Base-by-base conservation (phyloP, 1,140 invertebrate genomes). In the Lasioglossum baleicum region DNA sequence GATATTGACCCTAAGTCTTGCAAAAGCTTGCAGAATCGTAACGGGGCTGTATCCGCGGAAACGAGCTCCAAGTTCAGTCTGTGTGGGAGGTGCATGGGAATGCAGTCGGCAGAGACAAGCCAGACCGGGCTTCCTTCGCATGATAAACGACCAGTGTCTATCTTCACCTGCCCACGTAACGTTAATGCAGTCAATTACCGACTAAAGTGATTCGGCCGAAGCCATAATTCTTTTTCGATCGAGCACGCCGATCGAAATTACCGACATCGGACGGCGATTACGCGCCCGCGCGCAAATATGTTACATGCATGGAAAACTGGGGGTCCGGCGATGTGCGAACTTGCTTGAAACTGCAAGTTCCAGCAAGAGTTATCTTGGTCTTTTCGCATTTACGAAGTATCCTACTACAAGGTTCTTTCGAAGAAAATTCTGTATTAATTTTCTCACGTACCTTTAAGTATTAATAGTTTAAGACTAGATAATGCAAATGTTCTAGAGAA, bases 131-230 rank as follows among this genome's bases (percentile, higher is more conserved):
- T 44, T 44, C 40, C 44, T 44, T 44, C 40, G 44, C 58, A 76
- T 81, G 66, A 81, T 76, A 76, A 81, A 81, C 66, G 73, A 76
- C n/a, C 60, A 66, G 58, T 76, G 73, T 81, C 79, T 82, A 77
- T 82, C 63, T 72, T 82, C 80, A 82, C 80, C 75, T 79, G 75
- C 68, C 80, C 75, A 78, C 80, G 61, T 81, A 48, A 78, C 65
- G 80, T 72, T 79, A 82, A 80, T 79, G 68, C 66, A 81, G 66
- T 76, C 66, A 65, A 76, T 81, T 77, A 81, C 60, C 4, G 20
- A 35, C 44, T 51, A 81, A 81, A 70, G 66, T 81, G 66, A 81
- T 80, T 80, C 44, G 81, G 3, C 13, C 11, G 3, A 26, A 58
- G 70, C 48, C 58, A 26, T 80, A 74, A 80, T 80, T 74, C 65